A percentile compares a stretch with the other conserved stretches of the same genome.
phyloP scores from a whole-genome alignment of 1,140 invertebrate genomes.

The Saccostrea cuccullata region DNA sequence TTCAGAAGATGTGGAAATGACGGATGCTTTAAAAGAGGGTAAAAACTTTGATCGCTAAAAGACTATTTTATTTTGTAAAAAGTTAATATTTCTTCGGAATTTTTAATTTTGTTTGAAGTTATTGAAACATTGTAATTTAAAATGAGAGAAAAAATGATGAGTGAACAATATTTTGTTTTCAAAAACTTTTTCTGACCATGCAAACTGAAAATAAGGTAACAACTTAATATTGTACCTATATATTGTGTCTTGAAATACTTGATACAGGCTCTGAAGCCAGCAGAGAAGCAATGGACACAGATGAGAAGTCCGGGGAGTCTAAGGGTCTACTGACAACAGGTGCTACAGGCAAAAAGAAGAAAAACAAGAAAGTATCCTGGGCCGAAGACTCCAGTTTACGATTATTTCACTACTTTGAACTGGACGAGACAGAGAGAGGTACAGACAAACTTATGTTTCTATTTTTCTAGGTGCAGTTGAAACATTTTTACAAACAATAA shows the following conservation, averaged over 20 bases:
- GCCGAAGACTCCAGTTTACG: constrained; percentile 82
- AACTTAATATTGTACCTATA: neutral
- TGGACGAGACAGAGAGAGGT: constrained; percentile 94
- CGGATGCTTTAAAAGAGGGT: constrained; percentile 2
- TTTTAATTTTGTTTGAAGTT: neutral
- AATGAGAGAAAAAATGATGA: neutral
- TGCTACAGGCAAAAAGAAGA: constrained; percentile 74
- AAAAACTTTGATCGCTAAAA: too few relatives aligned
- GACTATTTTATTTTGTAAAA: too few relatives aligned
- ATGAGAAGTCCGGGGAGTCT: constrained; percentile 38
- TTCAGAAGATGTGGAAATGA: constrained; percentile 52
- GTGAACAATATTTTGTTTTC: neutral
- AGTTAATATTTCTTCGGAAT: neutral
- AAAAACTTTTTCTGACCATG: too few relatives aligned
- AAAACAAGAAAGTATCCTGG: constrained; percentile 87
- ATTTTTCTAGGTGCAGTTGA: neutral
- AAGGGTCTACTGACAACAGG: constrained; percentile 61
- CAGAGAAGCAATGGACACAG: constrained; percentile 59
- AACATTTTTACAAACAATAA: neutral
- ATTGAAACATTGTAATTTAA: neutral
- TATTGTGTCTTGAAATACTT: constrained; percentile 46
- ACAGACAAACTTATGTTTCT: neutral
- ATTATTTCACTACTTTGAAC: constrained; percentile 84
- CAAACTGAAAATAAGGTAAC: too few relatives aligned
- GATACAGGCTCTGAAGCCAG: constrained; percentile 74